phyloP scores from a whole-genome alignment of 1,140 invertebrate species.

The Ceratina australensis region DNA sequence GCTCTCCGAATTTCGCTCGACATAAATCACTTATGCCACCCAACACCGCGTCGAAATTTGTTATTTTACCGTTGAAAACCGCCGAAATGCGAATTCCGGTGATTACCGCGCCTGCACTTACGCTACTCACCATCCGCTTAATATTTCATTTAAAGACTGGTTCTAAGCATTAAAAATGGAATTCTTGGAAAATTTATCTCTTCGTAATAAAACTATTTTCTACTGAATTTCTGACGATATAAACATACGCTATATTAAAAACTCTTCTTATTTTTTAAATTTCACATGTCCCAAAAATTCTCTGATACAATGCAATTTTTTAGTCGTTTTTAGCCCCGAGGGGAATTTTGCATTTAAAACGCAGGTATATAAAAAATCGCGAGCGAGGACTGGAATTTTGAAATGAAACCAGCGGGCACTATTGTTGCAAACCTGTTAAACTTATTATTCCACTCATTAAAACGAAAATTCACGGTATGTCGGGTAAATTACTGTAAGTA shows the following conservation, averaged over 20 bases:
- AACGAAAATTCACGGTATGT: constrained; percentile 7
- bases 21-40: constrained; percentile 18
- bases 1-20: constrained; percentile 1
- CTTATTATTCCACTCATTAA: constrained; percentile 12
- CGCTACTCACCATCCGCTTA: not conserved
- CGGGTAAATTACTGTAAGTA: constrained; percentile 13
- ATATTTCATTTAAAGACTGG: not conserved
- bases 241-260: too few relatives aligned
- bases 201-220: too few relatives aligned
- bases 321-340: too few relatives aligned
- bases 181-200: too few relatives aligned
- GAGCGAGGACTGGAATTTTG: not conserved
- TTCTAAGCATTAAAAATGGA: not conserved
- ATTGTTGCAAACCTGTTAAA: not conserved
- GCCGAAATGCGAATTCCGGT: not conserved
- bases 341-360: too few relatives aligned
- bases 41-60: not conserved
- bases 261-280: too few relatives aligned
- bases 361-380: too few relatives aligned
- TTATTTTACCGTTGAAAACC: constrained; percentile 13
- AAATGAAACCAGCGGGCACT: not conserved
- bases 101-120: not conserved
- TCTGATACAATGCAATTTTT: too few relatives aligned
- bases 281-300: too few relatives aligned
- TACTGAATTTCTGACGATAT: too few relatives aligned